Evolutionary conservation across 2,888 invertebrate genomes (phyloP).

Genomic region (Drosophila seclusa): DNA sequence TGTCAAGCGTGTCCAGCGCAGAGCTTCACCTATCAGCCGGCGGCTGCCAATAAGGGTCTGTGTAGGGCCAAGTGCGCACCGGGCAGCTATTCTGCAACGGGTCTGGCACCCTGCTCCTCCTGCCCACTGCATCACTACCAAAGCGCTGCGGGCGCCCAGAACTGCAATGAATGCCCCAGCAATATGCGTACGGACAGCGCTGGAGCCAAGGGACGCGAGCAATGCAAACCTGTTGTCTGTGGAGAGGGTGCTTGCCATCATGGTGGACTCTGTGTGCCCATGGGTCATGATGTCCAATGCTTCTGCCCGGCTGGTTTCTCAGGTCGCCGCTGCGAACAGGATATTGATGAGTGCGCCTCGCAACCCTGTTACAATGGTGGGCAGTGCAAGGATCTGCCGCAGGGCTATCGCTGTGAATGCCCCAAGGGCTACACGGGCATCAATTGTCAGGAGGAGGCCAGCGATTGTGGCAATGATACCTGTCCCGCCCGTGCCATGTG

Average conservation of each 20-base stretch:
- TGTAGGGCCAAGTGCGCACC: constrained; percentile 95
- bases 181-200: constrained; percentile 93
- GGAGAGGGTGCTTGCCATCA: constrained; percentile 95
- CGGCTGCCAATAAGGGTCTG: constrained; percentile 92
- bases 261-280: constrained; percentile 94
- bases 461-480: constrained; percentile 94
- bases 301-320: constrained; percentile 98
- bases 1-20: constrained; percentile 96
- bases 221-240: constrained; percentile 95
- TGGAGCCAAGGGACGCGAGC: constrained; percentile 92
- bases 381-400: constrained; percentile 95
- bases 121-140: constrained; percentile 98
- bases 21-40: constrained; percentile 95
- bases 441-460: constrained; percentile 96
- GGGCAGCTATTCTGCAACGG: constrained; percentile 96
- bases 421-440: constrained; percentile 94
- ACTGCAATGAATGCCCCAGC: constrained; percentile 95
- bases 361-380: constrained; percentile 97
- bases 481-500: constrained; percentile 99
- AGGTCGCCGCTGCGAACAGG: constrained; percentile 96
- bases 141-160: constrained; percentile 92
- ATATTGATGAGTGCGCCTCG: constrained; percentile 97
- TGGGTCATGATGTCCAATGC: constrained; percentile 95
- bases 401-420: constrained; percentile 96
- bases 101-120: constrained; percentile 95